Conservation (phyloP, 2,113 vertebrate genomes). For the Melanostigma gelatinosum region DNA sequence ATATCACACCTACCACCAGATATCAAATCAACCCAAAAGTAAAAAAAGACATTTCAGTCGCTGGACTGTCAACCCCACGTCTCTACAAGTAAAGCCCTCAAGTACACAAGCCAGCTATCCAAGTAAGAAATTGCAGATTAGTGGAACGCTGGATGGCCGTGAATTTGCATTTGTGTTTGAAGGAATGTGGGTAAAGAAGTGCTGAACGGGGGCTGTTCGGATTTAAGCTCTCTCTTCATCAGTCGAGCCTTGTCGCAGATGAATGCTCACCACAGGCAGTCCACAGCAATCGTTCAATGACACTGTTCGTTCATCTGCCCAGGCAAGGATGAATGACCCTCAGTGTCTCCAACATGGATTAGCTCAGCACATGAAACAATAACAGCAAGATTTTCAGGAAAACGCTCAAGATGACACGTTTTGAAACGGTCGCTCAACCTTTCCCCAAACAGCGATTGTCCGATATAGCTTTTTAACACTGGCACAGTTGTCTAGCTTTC, state of each 20-base stretch:
- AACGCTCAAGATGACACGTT: neutral
- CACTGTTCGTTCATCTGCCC: conserved; percentile 46
- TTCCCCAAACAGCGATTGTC: neutral
- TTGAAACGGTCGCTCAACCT: conserved; percentile 6
- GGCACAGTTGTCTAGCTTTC: neutral
- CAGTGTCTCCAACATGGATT: conserved; percentile 14
- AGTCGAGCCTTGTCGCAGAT: conserved; percentile 52
- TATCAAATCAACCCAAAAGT: conserved; percentile 65
- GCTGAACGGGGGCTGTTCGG: conserved; percentile 34
- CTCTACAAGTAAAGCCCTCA: neutral
- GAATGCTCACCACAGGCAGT: conserved; percentile 24
- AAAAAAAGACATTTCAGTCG: conserved; percentile 1
- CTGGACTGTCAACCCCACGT: conserved; percentile 10
- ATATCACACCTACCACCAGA: conserved; percentile 52
- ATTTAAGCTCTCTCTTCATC: conserved; percentile 61
- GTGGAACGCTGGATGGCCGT: conserved; percentile 22
- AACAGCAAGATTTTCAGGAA: neutral
- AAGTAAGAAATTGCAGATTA: conserved; percentile 54
- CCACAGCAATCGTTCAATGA: conserved; percentile 53
- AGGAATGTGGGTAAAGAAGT: conserved; percentile 43
- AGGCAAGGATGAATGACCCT: conserved; percentile 48
- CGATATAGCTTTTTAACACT: neutral
- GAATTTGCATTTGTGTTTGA: conserved; percentile 25
- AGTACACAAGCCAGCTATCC: conserved; percentile 7
- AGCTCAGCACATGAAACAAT: conserved; percentile 9